Evolutionary conservation across 2,113 vertebrate genomes (phyloP), one percentile per base, ranked within the genome.

Genomic region (Oryzias celebensis): DNA sequence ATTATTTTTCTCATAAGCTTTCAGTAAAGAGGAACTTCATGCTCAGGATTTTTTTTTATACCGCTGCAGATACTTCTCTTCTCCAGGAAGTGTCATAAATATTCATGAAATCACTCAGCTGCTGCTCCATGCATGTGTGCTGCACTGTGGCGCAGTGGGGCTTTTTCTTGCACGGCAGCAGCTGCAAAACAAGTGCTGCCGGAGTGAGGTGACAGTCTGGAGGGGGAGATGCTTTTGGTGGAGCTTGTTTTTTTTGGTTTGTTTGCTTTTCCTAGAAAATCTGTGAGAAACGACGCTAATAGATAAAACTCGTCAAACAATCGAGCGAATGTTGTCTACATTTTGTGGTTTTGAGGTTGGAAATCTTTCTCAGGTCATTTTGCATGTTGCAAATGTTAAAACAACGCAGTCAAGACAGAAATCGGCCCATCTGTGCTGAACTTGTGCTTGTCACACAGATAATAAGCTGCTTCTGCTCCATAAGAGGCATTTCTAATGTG

Each of bases 381-480:
- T 36, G 10, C 10, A 12, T 36, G 10, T 12, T 36, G 36, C 36
- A 36, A 36, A 36, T 36, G 36, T 36, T 10, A 36, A 12, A 36
- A 2, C 31, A 36, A 10, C 8, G 8, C 31, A 28, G 26, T 28
- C 26, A 28, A 51, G 48, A 49, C 52, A 17, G 26, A 52, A 82
- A 63, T 28, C 20, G 51, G 4, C 28, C 22, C 2, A 24, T 57
- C 53, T 20, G 22, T 63, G 64, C 28, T 61, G 73, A 54, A 52
- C 28, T 43, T 17, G 58, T 78, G 31, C 8, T 69, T 52, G 52
- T 77, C 52, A 66, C 42, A 57, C 58, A 47, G 71, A 78, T 72
- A 73, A 71, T 62, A 51, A 75, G 50, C 62, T 31, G 24, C 45
- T 45, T 10, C 62, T 62, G 60, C 62, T 46, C 16, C 18, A 49